Percentiles rank a stretch among this genome's conserved stretches.
Conservation (phyloP, 2,888 invertebrate species). For the Cetonia aurata region DNA sequence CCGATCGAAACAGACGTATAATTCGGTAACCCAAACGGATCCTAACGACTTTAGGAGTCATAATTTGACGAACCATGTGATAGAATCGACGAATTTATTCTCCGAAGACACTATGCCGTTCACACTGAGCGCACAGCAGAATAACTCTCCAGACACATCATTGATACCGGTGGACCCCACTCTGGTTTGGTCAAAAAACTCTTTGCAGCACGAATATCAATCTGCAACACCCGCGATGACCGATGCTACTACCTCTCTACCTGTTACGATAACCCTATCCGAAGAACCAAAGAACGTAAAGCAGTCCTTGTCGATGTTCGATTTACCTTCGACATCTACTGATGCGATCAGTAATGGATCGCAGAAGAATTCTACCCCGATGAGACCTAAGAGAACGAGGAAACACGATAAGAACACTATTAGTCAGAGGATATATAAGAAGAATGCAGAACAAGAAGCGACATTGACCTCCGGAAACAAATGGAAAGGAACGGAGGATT, state of each 20-base stretch:
- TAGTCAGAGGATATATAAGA: conserved; percentile 56
- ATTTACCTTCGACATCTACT: conserved; percentile 57
- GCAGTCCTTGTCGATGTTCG: conserved; percentile 50
- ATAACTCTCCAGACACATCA: conserved; percentile 21
- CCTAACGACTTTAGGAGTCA: conserved; percentile 57
- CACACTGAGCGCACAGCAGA: conserved; percentile 47
- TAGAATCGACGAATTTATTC: conserved; percentile 62
- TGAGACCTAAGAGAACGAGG: conserved; percentile 62
- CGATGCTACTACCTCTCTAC: conserved; percentile 36
- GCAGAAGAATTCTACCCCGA: conserved; percentile 60
- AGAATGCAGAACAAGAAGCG: conserved; percentile 47
- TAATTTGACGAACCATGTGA: conserved; percentile 60
- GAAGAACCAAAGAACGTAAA: conserved; percentile 33
- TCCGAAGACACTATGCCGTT: conserved; percentile 60
- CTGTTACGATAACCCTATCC: conserved; percentile 41
- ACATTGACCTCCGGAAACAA: conserved; percentile 30
- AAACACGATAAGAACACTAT: conserved; percentile 62
- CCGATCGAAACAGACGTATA: conserved; percentile 5
- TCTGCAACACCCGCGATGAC: not conserved
- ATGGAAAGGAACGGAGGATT: conserved; percentile 43
- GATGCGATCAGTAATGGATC: conserved; percentile 47
- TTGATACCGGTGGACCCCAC: conserved; percentile 46
- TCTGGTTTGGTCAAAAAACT: conserved; percentile 52
- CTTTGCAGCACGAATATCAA: conserved; percentile 41
- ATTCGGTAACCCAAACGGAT: conserved; percentile 34